A percentile compares a stretch with the other conserved stretches of the same genome.
These are phyloP conservation scores for Lissocephala sabroskyi DNA, from an alignment of 2,888 invertebrate genomes.

Conservation along the genomic window DNA sequence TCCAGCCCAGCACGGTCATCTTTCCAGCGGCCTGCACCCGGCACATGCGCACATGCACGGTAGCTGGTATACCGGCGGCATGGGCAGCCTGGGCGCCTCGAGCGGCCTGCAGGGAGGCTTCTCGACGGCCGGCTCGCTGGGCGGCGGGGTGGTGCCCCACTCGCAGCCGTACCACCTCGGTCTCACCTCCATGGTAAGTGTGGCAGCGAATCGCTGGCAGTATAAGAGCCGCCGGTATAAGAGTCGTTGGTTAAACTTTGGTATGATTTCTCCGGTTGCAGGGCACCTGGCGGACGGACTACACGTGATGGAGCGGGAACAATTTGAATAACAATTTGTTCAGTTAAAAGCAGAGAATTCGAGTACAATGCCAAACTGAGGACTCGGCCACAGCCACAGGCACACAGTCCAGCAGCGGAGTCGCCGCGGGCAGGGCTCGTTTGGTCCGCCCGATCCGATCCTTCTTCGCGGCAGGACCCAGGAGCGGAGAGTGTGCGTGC, in stretches of 20 bases:
- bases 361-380: slow-evolving; percentile 55
- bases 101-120: slow-evolving; percentile 77
- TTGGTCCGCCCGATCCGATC: slow-evolving; percentile 1
- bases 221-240: slow-evolving; percentile 11
- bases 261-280: slow-evolving; percentile 68
- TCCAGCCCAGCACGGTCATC: slow-evolving; percentile 78
- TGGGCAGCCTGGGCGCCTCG: slow-evolving; percentile 76
- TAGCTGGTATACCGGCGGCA: slow-evolving; percentile 77
- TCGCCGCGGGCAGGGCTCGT: no score
- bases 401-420: slow-evolving; percentile 17
- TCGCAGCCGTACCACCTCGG: slow-evolving; percentile 80
- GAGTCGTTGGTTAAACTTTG: slow-evolving; percentile 3
- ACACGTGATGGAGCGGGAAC: slow-evolving; percentile 85
- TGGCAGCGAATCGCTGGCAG: slow-evolving; percentile 3
- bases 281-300: slow-evolving; percentile 94
- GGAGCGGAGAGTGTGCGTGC: neutral
- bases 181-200: slow-evolving; percentile 79
- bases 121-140: slow-evolving; percentile 76
- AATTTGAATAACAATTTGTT: slow-evolving; percentile 73
- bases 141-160: slow-evolving; percentile 78
- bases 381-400: slow-evolving; percentile 34
- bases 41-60: slow-evolving; percentile 78
- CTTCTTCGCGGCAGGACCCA: no score
- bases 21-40: slow-evolving; percentile 76
- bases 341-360: slow-evolving; percentile 55